Evolutionary conservation across 1,140 invertebrate genomes (phyloP), one percentile per base, ranked within the genome.

Genomic region (Drosophila quadrilineata): DNA sequence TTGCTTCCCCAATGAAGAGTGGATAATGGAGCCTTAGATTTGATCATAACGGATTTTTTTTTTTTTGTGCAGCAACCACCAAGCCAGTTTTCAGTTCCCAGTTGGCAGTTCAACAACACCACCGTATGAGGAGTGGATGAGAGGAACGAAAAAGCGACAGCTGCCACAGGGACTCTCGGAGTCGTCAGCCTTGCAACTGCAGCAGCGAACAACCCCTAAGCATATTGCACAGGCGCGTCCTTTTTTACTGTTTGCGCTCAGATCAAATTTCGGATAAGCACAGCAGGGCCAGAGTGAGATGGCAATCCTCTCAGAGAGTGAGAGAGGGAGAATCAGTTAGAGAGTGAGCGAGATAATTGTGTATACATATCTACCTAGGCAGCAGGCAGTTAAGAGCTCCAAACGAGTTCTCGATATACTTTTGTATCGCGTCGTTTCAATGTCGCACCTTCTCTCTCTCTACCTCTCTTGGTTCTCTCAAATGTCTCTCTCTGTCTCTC

Each of bases 211-310:
- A 75, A 79, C 75, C 75, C 75, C 75, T 80, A 73, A 63, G 75
- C 75, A 79, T 79, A 79, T 79, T 79, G 75, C 75, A 79, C 75
- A 75, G 72, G 65, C 75, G 75, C 75, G 75, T 80, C 76, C 75
- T 80, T 82, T n/a, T 82, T 75, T 49, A 65, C 71, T 77, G 71
- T 57, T 71, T 75, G 71, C 76, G 56, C 62, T 62, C 46, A 67
- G 75, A 80, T 80, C 75, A 71, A 80, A 82, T 80, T 80, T 71
- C 75, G 71, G 76, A 75, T 71, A 80, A 50, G 43, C 38, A 29
- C 29, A 40, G 52, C 19, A 53, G 41, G 12, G 22, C 26, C 8
- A 14, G 24, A 43, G 9, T 0, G 1, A 17, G 28, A 28, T n/a
- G n/a, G n/a, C n/a, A n/a, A n/a, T n/a, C n/a, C n/a, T n/a, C n/a